Percentiles rank a stretch among this genome's conserved stretches.
These are phyloP conservation scores for Temnothorax rugatulus DNA, from an alignment of 2,888 invertebrate species.

Conservation along the genomic window DNA sequence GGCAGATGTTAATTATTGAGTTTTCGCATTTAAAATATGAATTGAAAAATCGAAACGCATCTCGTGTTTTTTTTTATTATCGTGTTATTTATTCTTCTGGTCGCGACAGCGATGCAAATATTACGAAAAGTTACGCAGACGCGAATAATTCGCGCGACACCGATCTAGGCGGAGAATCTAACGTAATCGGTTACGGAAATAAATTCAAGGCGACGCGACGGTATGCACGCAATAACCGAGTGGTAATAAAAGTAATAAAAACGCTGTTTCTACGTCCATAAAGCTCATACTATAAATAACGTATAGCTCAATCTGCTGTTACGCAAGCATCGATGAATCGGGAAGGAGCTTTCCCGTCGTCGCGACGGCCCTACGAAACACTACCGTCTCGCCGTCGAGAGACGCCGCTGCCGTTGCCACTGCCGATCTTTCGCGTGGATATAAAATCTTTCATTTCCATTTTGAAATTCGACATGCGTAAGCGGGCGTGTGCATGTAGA, in stretches of 20 bases:
- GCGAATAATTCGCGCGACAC: constrained; percentile 11
- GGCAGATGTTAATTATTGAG: neutral
- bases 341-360: constrained; percentile 38
- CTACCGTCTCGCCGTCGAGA: constrained; percentile 40
- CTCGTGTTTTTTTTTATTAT: neutral
- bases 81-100: neutral
- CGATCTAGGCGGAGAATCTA: neutral
- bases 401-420: constrained; percentile 41
- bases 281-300: constrained; percentile 56
- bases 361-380: constrained; percentile 51
- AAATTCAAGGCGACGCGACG: constrained; percentile 17
- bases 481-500: constrained; percentile 64
- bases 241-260: constrained; percentile 52
- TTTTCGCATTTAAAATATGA: neutral
- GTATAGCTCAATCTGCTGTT: constrained; percentile 54
- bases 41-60: neutral
- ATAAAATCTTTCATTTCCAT: constrained; percentile 78
- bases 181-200: constrained; percentile 44
- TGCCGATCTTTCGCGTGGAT: constrained; percentile 67
- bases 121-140: neutral
- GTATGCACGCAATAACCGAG: constrained; percentile 18
- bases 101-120: neutral
- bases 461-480: constrained; percentile 71
- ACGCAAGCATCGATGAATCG: constrained; percentile 52
- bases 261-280: constrained; percentile 46